Conservation (phyloP, 2,888 invertebrate species). For the Stratiomys singularior region DNA sequence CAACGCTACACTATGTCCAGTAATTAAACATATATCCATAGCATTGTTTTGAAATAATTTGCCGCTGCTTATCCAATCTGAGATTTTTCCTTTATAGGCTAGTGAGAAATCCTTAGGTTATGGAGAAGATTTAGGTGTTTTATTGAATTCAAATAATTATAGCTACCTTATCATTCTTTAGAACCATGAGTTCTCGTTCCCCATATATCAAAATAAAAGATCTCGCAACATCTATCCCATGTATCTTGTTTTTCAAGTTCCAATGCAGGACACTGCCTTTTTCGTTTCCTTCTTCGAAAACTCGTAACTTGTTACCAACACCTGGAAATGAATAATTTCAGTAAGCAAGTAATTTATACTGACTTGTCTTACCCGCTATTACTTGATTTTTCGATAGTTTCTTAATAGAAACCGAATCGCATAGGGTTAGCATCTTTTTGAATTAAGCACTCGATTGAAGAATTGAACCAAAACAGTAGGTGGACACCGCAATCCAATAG, state of each 20-base stretch:
- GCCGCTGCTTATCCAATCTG: conserved; percentile 76
- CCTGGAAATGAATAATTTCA: conserved; percentile 48
- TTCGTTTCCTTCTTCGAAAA: conserved; percentile 7
- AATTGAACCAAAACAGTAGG: conserved; percentile 4
- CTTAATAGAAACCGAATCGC: conserved; percentile 35
- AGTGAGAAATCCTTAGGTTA: conserved; percentile 13
- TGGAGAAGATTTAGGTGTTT: conserved; percentile 47
- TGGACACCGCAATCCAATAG: too few relatives aligned
- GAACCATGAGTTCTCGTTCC: conserved; percentile 68
- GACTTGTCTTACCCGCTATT: conserved; percentile 17
- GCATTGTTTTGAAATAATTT: conserved; percentile 66
- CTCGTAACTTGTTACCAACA: conserved; percentile 55
- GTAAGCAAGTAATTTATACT: neutral
- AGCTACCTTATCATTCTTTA: conserved; percentile 50
- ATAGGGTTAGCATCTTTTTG: conserved; percentile 11
- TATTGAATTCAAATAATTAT: conserved; percentile 35
- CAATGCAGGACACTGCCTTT: conserved; percentile 32
- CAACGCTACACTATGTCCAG: conserved; percentile 74
- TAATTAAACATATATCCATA: conserved; percentile 68
- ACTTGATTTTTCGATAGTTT: conserved; percentile 6
- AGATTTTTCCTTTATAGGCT: conserved; percentile 60
- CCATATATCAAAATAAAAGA: conserved; percentile 68
- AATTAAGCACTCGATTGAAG: neutral
- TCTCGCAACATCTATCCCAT: conserved; percentile 65
- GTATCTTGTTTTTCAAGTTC: conserved; percentile 69